A percentile compares a stretch with the other conserved stretches of the same genome.
These are phyloP conservation scores for Mallotus villosus DNA, from an alignment of 2,797 vertebrate genomes.

Conservation along the genomic window DNA sequence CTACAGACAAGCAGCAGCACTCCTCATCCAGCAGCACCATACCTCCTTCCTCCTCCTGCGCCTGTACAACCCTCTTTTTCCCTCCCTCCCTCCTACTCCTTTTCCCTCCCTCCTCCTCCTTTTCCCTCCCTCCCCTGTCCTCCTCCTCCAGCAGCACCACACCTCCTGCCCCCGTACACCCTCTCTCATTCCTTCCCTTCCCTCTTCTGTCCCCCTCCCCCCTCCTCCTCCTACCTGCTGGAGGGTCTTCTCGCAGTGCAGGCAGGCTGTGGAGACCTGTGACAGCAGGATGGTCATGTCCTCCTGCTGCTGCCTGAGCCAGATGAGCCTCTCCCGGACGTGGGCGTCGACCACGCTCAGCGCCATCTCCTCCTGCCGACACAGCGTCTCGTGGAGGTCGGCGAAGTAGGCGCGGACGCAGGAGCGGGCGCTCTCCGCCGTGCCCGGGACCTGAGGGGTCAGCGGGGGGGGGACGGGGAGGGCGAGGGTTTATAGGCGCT, in stretches of 20 bases:
- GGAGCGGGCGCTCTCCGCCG: constrained; percentile 93
- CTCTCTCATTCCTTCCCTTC: no score
- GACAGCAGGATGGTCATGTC: constrained; percentile 98
- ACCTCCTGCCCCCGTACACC: neutral
- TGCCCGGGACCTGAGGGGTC: constrained; percentile 84
- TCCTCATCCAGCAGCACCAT: no score
- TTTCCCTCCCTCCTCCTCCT: no score
- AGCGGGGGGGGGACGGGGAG: no score
- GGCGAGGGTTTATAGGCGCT: neutral
- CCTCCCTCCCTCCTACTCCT: no score
- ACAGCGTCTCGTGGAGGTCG: constrained; percentile 95
- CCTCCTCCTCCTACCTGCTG: constrained; percentile 82
- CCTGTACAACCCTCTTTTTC: no score
- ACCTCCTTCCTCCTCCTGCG: no score
- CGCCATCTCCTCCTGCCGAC: constrained; percentile 98
- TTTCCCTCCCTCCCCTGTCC: no score
- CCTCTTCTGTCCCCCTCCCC: no score
- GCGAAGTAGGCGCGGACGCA: constrained; percentile 97
- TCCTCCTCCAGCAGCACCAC: neutral
- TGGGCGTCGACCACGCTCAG: constrained; percentile 97
- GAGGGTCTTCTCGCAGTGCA: constrained; percentile 97
- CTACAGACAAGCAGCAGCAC: neutral
- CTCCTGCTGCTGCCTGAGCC: constrained; percentile 97
- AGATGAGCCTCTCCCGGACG: constrained; percentile 94
- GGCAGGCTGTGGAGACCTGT: constrained; percentile 95